Evolutionary conservation across 2,113 vertebrate genomes (phyloP), one percentile per base, ranked within the genome.

Genomic region (Lathamus discolor): DNA sequence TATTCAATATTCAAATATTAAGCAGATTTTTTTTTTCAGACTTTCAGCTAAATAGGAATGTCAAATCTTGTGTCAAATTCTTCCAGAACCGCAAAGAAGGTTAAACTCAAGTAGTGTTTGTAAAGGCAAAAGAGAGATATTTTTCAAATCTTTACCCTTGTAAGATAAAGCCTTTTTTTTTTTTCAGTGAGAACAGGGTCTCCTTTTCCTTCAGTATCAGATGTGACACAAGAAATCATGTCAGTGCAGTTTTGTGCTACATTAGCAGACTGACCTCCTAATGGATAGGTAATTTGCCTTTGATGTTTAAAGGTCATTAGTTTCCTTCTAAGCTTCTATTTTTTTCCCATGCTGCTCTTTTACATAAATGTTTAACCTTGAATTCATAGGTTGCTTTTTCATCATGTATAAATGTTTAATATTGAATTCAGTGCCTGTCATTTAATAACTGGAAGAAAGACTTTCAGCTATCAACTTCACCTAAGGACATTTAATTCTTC

Each of bases 371-470:
- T 75, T 94, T 93, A 88, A 92, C 89, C 76, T 91, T 96, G 57
- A 73, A 88, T 77, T 95, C 79, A 75, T 51, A 72, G 54, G n/a
- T 74, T 94, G 57, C 20, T 92, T 76, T 93, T 92, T 90, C 17
- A 2, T 90, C 33, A 29, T 64, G 35, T 13, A 82, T 91, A 85
- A 92, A 93, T 76, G 39, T 90, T 94, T 78, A 91, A 90, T 18
- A 54, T 20, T 66, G 25, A 81, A 76, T 82, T 92, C 54, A 70
- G 20, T 62, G 31, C 9, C 27, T 94, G 18, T 79, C 44, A 68
- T 61, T 80, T 93, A 44, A 82, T 66, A 89, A 90, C 22, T 18
- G 13, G 20, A 79, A 13, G n/a, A 72, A 92, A 88, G 41, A 48
- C 22, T 73, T 84, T 70, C 11, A 92, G 44, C 14, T 85, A 51